Evolutionary conservation across 1,140 invertebrate genomes (phyloP).

Genomic region (Eubasilissa regina): DNA sequence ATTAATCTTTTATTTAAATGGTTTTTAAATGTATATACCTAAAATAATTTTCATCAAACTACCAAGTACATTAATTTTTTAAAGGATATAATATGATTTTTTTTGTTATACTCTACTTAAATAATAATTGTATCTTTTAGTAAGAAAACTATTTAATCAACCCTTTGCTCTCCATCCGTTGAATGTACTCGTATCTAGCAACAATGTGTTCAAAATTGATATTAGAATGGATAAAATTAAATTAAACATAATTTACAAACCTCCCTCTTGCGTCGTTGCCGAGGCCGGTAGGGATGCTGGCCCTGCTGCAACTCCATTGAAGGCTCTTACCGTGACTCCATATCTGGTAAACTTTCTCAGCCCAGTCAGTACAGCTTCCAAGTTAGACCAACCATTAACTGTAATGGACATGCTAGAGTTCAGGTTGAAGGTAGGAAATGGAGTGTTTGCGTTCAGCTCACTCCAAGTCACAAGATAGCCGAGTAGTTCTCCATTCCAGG

Average conservation of each 20-base stretch:
- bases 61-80: no score
- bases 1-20: no score
- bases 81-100: no score
- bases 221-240: background rate
- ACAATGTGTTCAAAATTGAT: no score
- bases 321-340: conserved; percentile 86
- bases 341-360: conserved; percentile 87
- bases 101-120: no score
- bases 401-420: conserved; percentile 67
- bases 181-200: no score
- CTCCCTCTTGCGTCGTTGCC: conserved; percentile 87
- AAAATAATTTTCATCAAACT: no score
- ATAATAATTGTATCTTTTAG: no score
- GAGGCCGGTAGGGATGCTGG: conserved; percentile 83
- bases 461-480: conserved; percentile 85
- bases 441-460: conserved; percentile 59
- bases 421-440: conserved; percentile 58
- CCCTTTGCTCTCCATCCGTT: no score
- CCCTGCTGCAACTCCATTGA: conserved; percentile 88
- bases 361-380: conserved; percentile 76
- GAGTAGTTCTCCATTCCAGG: conserved; percentile 86
- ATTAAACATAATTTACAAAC: conserved; percentile 65
- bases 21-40: no score
- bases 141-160: no score
- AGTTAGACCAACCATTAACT: conserved; percentile 79